Evolutionary conservation across 2,113 vertebrate genomes (phyloP), one percentile per base, ranked within the genome.

Genomic region (Eidolon helvum): DNA sequence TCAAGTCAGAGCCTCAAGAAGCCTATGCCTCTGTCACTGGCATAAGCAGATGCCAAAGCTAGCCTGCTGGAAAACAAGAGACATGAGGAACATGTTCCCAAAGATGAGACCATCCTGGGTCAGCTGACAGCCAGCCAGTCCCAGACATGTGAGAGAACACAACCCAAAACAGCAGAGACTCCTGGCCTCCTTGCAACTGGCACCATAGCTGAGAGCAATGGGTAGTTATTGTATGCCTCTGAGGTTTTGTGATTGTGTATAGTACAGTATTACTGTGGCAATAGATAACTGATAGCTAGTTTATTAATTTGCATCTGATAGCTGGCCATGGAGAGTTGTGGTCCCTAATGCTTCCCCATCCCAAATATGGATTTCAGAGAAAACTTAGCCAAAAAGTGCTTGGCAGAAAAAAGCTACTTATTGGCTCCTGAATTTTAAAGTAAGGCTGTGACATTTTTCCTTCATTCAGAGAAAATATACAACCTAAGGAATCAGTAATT

Each of bases 341-440:
- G 45, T 83, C 57, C 59, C 68, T 40, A 45, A 87, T 19, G 35
- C 7, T 19, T 66, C 28, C 79, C 14, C 30, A 55, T 35, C 59
- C 61, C 40, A 75, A 63, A 18, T n/a, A 45, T 0, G 7, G 12
- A 69, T 69, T 66, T 92, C 78, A 55, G 80, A 90, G 65, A 80
- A 92, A 68, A 86, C 40, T 30, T n/a, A 74, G 45, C 59, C 61
- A 63, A 90, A 92, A 89, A 45, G 59, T 26, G 38, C 22, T 43
- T 78, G 45, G 61, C 93, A 43, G 77, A 66, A 61, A 48, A 63
- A 93, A 57, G 35, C 87, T 48, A 35, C 50, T 26, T 40, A 10
- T 65, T 89, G 77, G 50, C 35, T 94, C 68, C 57, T 94, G 30
- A 30, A 65, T 90, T 92, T 75, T 82, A 80, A 92, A 77, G 63